Base-by-base conservation (phyloP, 92 coral and sea anemone species). In the Porites evermanni region DNA sequence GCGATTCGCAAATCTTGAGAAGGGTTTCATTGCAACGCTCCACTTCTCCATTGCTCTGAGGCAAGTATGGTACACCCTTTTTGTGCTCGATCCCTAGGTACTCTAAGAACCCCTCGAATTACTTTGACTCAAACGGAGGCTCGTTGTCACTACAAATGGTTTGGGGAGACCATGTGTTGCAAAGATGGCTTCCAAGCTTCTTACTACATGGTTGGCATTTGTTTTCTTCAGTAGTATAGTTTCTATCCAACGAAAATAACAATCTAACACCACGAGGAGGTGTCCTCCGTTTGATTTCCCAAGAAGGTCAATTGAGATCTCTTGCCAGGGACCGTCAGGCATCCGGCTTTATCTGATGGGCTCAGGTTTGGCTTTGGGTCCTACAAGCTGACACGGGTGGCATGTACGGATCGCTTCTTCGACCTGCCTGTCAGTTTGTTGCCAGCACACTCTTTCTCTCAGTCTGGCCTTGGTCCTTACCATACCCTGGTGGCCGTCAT, bases 161-260 rank as follows among this genome's bases (percentile, higher is more conserved):
- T 78, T 7, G 74, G 44, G 84, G 65, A 84, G 79, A n/a, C 96
- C 91, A 79, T 93, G 94, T 21, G 93, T 88, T 72, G 67, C 58
- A 87, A 91, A 91, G 54, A 91, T 91, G 21, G 77, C 92, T 61
- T 91, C 90, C 91, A 91, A 80, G 44, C 65, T 63, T 19, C 80
- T 77, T 8, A 81, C 70, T 53, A 89, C 82, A 82, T 53, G 83
- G 92, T 72, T 72, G 56, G 92, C 91, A 59, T 94, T 92, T 12
- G 98, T 84, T 77, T 90, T 92, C 82, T 80, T 87, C 54, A 94
- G 74, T 23, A 84, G 68, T 44, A 87, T 77, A 12, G 92, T 94
- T 82, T 94, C 94, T 0, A 92, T 94, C 95, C 95, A 94, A 1
- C 94, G 89, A 20, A 85, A 86, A 70, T 64, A 84, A 74, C 88